A percentile compares a stretch with the other conserved stretches of the same genome.
phyloP scores from a whole-genome alignment of 2,888 invertebrate genomes.

The Diaphora mendica region DNA sequence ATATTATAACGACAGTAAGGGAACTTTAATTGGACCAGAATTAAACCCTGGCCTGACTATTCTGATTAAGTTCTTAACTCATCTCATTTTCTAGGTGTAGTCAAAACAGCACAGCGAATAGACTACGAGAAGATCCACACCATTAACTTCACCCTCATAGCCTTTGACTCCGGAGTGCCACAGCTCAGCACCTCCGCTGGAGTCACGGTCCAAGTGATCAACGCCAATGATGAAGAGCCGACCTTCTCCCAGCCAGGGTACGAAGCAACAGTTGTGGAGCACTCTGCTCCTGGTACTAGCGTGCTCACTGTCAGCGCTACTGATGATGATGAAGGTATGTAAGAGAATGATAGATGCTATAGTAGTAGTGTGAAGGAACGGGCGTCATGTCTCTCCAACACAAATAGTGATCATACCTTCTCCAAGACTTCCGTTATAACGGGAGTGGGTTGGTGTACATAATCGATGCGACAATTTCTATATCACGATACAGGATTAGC shows the following conservation, averaged over 20 bases:
- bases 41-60: no score
- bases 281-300: constrained; percentile 90
- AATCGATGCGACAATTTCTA: no score
- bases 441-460: no score
- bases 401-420: no score
- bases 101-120: constrained; percentile 91
- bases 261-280: constrained; percentile 91
- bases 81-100: constrained; percentile 85
- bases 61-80: neutral
- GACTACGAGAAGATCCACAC: constrained; percentile 93
- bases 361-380: no score
- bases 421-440: no score
- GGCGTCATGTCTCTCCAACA: no score
- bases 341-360: neutral
- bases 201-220: constrained; percentile 91
- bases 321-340: constrained; percentile 91
- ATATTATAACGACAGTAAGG: no score
- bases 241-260: constrained; percentile 90
- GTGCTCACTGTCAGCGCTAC: constrained; percentile 91
- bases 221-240: constrained; percentile 96
- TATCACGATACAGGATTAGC: no score
- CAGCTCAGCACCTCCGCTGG: constrained; percentile 92
- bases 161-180: constrained; percentile 95
- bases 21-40: no score
- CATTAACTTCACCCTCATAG: constrained; percentile 92